Percentiles rank a stretch among this genome's conserved stretches.
phyloP scores from a whole-genome alignment of 2,113 vertebrate genomes.

The Ptychochromis oligacanthus region DNA sequence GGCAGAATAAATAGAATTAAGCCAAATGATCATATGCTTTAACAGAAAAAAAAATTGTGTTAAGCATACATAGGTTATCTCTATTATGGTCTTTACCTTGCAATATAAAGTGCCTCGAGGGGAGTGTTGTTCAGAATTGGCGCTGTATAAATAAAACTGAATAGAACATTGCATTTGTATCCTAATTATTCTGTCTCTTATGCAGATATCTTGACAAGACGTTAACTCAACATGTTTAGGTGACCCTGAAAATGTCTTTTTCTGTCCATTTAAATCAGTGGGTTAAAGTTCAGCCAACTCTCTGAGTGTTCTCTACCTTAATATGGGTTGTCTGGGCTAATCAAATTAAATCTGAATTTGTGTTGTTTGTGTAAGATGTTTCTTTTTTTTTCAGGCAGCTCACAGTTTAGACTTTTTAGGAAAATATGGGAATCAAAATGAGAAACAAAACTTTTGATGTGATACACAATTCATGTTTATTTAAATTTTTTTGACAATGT shows the following conservation, averaged over 20 bases:
- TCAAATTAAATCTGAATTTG: constrained; percentile 46
- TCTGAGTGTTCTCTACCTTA: not conserved
- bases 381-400: constrained; percentile 27
- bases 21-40: not conserved
- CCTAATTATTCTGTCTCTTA: not conserved
- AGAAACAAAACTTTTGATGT: constrained; percentile 32
- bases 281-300: constrained; percentile 12
- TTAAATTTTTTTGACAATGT: not conserved
- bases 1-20: constrained; percentile 1
- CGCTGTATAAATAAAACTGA: not conserved
- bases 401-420: not conserved
- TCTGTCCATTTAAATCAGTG: constrained; percentile 5
- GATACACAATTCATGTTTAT: not conserved
- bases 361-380: constrained; percentile 13
- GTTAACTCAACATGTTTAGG: not conserved
- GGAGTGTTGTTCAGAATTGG: not conserved
- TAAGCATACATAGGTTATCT: not conserved
- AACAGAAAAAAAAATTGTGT: not conserved
- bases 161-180: not conserved
- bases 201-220: not conserved
- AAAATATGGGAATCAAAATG: constrained; percentile 6
- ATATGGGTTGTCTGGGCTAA: constrained; percentile 19
- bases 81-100: not conserved
- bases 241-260: not conserved
- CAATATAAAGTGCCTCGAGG: not conserved